These are phyloP conservation scores for Cavia aperea DNA, from an alignment of 2,113 vertebrate genomes.

Conservation along the genomic window DNA sequence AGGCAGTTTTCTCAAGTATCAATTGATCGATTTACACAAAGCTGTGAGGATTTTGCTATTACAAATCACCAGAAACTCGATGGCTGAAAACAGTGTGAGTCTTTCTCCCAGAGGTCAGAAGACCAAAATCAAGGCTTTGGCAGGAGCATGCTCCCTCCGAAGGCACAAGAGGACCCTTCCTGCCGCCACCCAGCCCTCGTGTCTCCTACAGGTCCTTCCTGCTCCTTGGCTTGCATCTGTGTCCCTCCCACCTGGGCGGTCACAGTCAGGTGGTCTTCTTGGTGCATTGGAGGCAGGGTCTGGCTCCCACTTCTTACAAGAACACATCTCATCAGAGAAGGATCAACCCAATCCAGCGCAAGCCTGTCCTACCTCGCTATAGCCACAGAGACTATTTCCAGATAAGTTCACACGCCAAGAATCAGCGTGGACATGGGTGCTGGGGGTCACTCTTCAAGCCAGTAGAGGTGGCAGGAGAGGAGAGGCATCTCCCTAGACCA, in stretches of 20 bases:
- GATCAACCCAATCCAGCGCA: not conserved
- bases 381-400: not conserved
- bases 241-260: fast-evolving
- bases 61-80: not conserved
- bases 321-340: fast-evolving
- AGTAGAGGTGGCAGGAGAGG: fast-evolving
- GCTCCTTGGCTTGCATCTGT: fast-evolving
- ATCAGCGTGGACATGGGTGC: not conserved
- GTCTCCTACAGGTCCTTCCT: no score
- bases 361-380: not conserved
- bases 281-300: not conserved
- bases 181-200: not conserved
- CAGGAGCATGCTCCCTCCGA: fast-evolving
- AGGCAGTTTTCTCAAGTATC: not conserved
- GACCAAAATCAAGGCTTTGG: not conserved
- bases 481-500: fast-evolving
- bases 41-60: not conserved
- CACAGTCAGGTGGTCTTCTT: not conserved
- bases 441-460: not conserved
- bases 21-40: not conserved
- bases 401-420: not conserved
- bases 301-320: not conserved
- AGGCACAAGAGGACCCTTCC: fast-evolving
- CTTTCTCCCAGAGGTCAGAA: not conserved
- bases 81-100: not conserved